Conservation (phyloP, 2,797 vertebrate genomes). For the Rhynchonycteris naso region DNA sequence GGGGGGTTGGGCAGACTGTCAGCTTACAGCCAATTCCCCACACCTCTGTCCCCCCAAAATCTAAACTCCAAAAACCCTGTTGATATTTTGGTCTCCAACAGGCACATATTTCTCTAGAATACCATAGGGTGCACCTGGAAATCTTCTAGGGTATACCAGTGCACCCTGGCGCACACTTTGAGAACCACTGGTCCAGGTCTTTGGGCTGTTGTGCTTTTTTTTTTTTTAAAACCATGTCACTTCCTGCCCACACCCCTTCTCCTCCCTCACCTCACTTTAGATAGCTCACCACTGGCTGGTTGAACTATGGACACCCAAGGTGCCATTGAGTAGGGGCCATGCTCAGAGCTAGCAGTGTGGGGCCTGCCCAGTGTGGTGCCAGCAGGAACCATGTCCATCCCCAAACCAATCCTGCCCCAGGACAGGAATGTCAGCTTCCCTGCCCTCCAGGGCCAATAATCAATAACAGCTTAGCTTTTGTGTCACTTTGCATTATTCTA, state of each 20-base stretch:
- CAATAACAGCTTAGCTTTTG: rapidly evolving
- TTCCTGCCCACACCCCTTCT: rapidly evolving
- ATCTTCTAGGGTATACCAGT: too few relatives aligned
- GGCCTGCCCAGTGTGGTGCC: not conserved
- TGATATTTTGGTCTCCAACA: too few relatives aligned
- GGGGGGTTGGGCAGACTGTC: too few relatives aligned
- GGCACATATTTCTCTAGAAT: too few relatives aligned
- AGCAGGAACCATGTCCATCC: rapidly evolving
- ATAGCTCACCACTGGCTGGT: not conserved
- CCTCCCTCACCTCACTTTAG: rapidly evolving
- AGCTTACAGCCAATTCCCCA: too few relatives aligned
- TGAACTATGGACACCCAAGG: rapidly evolving
- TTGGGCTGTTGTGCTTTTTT: too few relatives aligned
- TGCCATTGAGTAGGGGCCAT: rapidly evolving
- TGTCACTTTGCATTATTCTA: rapidly evolving
- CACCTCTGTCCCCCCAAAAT: too few relatives aligned
- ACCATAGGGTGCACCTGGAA: too few relatives aligned
- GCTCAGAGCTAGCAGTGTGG: too few relatives aligned
- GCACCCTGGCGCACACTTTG: too few relatives aligned
- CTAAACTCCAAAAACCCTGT: too few relatives aligned
- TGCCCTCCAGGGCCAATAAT: not conserved
- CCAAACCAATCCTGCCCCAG: rapidly evolving
- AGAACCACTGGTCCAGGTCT: too few relatives aligned
- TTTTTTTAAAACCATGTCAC: not conserved
- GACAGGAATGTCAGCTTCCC: not conserved